Percentiles rank a stretch among this genome's conserved stretches.
Evolutionary conservation across 1,140 invertebrate species (phyloP).

Genomic region (Camponotus vicinus): DNA sequence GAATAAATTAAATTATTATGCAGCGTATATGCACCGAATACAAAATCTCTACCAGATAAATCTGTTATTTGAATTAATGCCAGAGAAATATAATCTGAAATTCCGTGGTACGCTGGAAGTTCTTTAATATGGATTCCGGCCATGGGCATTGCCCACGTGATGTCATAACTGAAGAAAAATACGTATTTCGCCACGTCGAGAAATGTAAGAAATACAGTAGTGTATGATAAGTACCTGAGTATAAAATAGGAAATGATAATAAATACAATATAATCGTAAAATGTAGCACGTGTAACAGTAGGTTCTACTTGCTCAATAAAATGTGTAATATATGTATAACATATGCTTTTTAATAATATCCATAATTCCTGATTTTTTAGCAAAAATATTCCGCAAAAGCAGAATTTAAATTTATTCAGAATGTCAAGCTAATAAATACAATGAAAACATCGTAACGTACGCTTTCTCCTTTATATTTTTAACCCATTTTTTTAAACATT

Average conservation of each 20-base stretch:
- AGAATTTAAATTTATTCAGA: background rate
- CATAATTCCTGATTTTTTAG: background rate
- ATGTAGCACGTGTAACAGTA: background rate
- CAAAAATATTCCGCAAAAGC: background rate
- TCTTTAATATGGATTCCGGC: constrained; percentile 78
- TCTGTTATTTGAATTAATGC: background rate
- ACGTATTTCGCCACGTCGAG: background rate
- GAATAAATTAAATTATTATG: constrained; percentile 7
- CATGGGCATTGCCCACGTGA: constrained; percentile 77
- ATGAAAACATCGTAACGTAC: background rate
- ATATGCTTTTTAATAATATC: background rate
- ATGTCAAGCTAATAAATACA: background rate
- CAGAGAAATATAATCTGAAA: constrained; percentile 19
- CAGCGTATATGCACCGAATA: background rate
- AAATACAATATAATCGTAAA: no score
- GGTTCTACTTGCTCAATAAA: background rate
- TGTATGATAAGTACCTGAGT: background rate
- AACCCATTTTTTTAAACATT: background rate
- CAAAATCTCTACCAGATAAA: background rate
- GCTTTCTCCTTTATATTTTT: background rate
- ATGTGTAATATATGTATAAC: background rate
- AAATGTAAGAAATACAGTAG: constrained; percentile 20
- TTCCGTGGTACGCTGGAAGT: constrained; percentile 14
- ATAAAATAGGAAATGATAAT: constrained; percentile 21
- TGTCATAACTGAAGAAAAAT: constrained; percentile 27